A percentile compares a stretch with the other conserved stretches of the same genome.
phyloP scores from a whole-genome alignment of 2,113 vertebrate species.

The Opisthocomus hoazin region DNA sequence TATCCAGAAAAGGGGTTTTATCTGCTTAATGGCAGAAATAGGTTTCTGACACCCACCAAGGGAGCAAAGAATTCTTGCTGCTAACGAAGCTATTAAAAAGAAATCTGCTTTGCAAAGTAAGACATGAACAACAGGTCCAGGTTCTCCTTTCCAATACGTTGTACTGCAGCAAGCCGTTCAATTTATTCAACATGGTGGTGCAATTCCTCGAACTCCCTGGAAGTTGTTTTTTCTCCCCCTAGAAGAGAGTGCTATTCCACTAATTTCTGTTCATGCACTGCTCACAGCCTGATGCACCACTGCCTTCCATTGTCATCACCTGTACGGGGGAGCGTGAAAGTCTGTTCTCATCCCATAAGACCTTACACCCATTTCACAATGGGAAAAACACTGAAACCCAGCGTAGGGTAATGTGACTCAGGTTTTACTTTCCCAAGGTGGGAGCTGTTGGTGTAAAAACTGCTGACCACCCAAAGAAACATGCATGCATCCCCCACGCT shows the following conservation, averaged over 20 bases:
- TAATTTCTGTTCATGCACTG: neutral
- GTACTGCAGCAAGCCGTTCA: neutral
- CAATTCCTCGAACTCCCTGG: neutral
- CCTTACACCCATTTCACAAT: neutral
- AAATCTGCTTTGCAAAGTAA: neutral
- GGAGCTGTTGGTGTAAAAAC: neutral
- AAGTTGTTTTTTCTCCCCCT: neutral
- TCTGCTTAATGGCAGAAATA: neutral
- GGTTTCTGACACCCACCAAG: neutral
- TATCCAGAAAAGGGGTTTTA: neutral
- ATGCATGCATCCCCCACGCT: fast-evolving
- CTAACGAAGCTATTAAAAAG: neutral
- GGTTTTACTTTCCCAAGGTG: neutral
- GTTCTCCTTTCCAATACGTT: neutral
- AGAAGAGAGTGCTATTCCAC: neutral
- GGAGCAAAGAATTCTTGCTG: neutral
- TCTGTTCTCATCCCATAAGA: neutral
- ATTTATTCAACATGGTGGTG: neutral
- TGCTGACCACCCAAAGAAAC: neutral
- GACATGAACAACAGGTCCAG: neutral
- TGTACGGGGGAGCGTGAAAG: fast-evolving
- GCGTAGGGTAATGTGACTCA: fast-evolving
- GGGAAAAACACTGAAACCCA: fast-evolving
- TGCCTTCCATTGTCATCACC: neutral
- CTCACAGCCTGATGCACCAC: neutral